Evolutionary conservation across 2,113 vertebrate genomes (phyloP).

Genomic region (Paracanthobrama guichenoti): DNA sequence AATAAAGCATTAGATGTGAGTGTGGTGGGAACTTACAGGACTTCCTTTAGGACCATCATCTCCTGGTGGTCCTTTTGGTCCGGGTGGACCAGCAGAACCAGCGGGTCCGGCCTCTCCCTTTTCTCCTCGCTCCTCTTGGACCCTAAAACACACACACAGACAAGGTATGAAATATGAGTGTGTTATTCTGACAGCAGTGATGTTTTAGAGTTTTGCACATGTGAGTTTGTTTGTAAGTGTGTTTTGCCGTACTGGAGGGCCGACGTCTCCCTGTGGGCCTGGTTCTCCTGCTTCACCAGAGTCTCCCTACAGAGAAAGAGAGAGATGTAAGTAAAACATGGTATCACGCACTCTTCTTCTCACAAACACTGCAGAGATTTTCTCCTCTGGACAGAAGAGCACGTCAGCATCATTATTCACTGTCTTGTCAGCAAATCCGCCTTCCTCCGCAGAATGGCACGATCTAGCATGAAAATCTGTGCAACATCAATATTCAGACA

Average conservation of each 20-base stretch:
- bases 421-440: slow-evolving; percentile 28
- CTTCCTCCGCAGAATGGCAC: background rate
- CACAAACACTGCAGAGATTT: background rate
- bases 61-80: slow-evolving; percentile 95
- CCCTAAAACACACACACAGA: slow-evolving; percentile 76
- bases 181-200: background rate
- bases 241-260: slow-evolving; percentile 82
- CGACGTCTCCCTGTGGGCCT: slow-evolving; percentile 89
- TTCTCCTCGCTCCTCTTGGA: slow-evolving; percentile 94
- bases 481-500: slow-evolving; percentile 12
- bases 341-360: background rate
- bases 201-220: background rate
- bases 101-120: slow-evolving; percentile 93
- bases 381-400: slow-evolving; percentile 22
- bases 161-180: background rate
- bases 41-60: slow-evolving; percentile 98
- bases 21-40: slow-evolving; percentile 79
- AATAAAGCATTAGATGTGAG: background rate
- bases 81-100: slow-evolving; percentile 90
- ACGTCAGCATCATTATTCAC: slow-evolving; percentile 27
- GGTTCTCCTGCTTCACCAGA: slow-evolving; percentile 92
- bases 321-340: slow-evolving; percentile 48
- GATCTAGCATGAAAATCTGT: background rate
- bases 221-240: background rate
- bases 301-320: slow-evolving; percentile 80